Conservation (phyloP, 2,113 vertebrate species). For the Pimephales promelas region DNA sequence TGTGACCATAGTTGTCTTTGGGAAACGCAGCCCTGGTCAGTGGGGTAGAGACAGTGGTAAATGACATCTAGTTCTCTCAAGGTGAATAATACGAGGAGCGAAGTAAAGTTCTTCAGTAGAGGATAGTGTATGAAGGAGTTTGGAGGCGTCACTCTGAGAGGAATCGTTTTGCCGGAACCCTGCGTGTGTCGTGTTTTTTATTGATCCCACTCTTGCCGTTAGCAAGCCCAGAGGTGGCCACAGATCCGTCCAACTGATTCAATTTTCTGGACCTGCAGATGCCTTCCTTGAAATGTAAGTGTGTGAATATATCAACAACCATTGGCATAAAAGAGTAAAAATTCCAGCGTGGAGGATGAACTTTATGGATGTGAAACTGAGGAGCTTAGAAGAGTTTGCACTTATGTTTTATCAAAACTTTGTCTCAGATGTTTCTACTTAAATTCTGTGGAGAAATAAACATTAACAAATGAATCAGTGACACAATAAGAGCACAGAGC, state of each 20-base stretch:
- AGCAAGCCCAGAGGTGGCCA: slow-evolving; percentile 79
- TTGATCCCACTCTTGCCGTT: slow-evolving; percentile 88
- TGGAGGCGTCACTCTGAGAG: slow-evolving; percentile 78
- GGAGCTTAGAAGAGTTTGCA: background rate
- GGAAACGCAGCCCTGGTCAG: background rate
- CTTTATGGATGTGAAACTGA: background rate
- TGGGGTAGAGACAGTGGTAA: background rate
- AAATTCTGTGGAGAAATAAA: background rate
- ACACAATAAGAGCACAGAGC: background rate
- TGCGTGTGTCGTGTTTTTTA: slow-evolving; percentile 79
- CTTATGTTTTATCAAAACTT: background rate
- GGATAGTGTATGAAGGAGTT: slow-evolving; percentile 68
- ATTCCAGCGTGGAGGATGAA: background rate
- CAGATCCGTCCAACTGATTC: slow-evolving; percentile 87
- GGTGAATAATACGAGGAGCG: slow-evolving; percentile 10
- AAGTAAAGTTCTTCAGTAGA: slow-evolving; percentile 38
- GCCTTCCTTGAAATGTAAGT: slow-evolving; percentile 77
- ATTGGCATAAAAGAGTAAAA: slow-evolving; percentile 22
- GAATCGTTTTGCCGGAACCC: slow-evolving; percentile 79
- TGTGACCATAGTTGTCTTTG: too few species aligned
- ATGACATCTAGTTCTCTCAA: background rate
- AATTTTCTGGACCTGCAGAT: slow-evolving; percentile 89
- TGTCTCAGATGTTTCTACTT: background rate
- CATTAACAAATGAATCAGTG: background rate
- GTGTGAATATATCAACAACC: slow-evolving; percentile 65